Evolutionary conservation across 2,888 invertebrate species (phyloP), one percentile per base, ranked within the genome.

Genomic region (Lepidocyrtinus sp.): DNA sequence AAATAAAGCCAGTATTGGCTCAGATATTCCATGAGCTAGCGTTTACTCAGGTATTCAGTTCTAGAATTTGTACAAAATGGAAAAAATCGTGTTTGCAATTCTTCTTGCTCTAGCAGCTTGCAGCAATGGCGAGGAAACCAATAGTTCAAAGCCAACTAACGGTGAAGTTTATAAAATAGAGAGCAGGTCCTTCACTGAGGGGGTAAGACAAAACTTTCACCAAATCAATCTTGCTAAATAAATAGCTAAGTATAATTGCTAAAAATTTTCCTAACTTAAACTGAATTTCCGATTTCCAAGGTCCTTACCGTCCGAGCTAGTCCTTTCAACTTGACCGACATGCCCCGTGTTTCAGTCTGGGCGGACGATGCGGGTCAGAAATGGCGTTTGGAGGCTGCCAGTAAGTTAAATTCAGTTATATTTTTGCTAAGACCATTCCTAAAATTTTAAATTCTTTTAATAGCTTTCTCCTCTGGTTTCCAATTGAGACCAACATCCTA

Each of bases 151-250:
- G n/a, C n/a, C n/a, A n/a, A n/a, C n/a, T 0, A 63, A 81, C 61
- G 76, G 50, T 19, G 82, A 77, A 9, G 80, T 84, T 1, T 84
- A 84, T 69, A 76, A 71, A 26, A 84, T 84, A 24, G 75, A 81
- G 62, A 78, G 67, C 25, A 62, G 74, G 15, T 63, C 36, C 9
- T 71, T 61, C 25, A 46, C 72, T 1, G 82, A 79, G 67, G 73
- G 79, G 73, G 79, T 79, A 79, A 64, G 21, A 15, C 46, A 22
- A 74, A 19, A 46, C 36, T 25, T 61, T 59, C n/a, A 26, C 2
- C 24, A 70, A 22, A 2, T 1, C 19, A 59, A 17, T n/a, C 27
- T 21, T 59, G 21, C 25, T 25, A 71, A 69, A 68, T n/a, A n/a
- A n/a, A n/a, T n/a, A 67, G 19, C 12, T 27, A 19, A 67, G 67